Evolutionary conservation across 1,140 invertebrate genomes (phyloP), one percentile per base, ranked within the genome.

Genomic region (Atta colombica): DNA sequence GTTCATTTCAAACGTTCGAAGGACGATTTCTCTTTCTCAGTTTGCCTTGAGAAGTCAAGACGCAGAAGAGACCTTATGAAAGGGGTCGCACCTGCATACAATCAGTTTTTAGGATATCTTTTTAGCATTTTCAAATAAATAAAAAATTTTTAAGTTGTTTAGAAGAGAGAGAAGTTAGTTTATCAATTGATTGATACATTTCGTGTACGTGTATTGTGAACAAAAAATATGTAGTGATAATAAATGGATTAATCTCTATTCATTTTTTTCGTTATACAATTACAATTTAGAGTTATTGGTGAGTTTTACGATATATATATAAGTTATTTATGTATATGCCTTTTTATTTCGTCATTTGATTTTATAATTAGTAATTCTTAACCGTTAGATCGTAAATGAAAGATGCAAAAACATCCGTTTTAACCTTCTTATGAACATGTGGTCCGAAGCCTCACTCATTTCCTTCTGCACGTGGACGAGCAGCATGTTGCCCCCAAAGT

Each of bases 71-170:
- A 90, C 85, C 85, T 85, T 72, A 74, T 65, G 90, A 94, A 93
- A 85, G 90, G 90, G 92, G 90, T 92, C 91, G 88, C 93, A 93
- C 92, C 93, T 94, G 93, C 89, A 16, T 66, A 71, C 49, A 31
- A 86, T 39, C 82, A 69, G 58, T 87, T 61, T 28, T 84, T 58
- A 75, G 66, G 35, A 53, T 78, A 68, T 72, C 12, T 60, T 61
- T 28, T 82, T 8, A 35, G 21, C 39, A 21, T 63, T 81, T 89
- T 63, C 31, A 39, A 75, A 58, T 16, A 68, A 53, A 45, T 45
- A 8, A 71, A 60, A 49, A 21, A 31, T 39, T n/a, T 63, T 28
- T 1, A 2, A 77, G 61, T 49, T 63, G 2, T 3, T 35, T n/a
- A 16, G 39, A 21, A 14, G 39, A 25, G 53, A 5, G 39, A 10